Evolutionary conservation across 2,888 invertebrate genomes (phyloP).

Genomic region (Cetonia aurata): DNA sequence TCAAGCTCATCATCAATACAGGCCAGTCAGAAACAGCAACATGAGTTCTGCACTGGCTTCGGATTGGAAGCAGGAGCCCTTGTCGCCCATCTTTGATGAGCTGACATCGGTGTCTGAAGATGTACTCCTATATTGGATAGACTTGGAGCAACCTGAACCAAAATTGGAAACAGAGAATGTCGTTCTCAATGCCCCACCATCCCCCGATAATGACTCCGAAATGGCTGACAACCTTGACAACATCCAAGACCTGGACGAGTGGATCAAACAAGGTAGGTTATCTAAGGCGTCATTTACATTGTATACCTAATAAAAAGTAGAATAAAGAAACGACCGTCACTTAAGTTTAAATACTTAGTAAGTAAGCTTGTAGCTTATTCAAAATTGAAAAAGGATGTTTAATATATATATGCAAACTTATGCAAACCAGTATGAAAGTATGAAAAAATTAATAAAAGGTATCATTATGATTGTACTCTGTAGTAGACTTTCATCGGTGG

Average conservation of each 20-base stretch:
- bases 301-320: too few species aligned
- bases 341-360: too few species aligned
- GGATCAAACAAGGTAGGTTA: constrained; percentile 75
- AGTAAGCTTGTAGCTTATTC: too few species aligned
- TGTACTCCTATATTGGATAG: constrained; percentile 60
- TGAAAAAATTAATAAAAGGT: too few species aligned
- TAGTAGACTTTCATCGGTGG: too few species aligned
- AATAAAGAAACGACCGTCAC: too few species aligned
- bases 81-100: constrained; percentile 67
- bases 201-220: constrained; percentile 74
- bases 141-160: constrained; percentile 59
- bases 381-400: too few species aligned
- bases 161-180: constrained; percentile 58
- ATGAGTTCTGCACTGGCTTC: constrained; percentile 61
- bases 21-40: constrained; percentile 49
- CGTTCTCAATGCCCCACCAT: constrained; percentile 54
- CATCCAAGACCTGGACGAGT: constrained; percentile 71
- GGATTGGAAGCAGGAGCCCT: constrained; percentile 70
- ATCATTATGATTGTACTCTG: too few species aligned
- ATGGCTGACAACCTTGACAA: constrained; percentile 72
- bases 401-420: too few species aligned
- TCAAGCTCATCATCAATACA: constrained; percentile 47
- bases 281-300: background rate
- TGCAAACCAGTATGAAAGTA: too few species aligned
- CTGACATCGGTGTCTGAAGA: constrained; percentile 60